phyloP scores from a whole-genome alignment of 2,113 vertebrate genomes.

The Meleagris gallopavo region DNA sequence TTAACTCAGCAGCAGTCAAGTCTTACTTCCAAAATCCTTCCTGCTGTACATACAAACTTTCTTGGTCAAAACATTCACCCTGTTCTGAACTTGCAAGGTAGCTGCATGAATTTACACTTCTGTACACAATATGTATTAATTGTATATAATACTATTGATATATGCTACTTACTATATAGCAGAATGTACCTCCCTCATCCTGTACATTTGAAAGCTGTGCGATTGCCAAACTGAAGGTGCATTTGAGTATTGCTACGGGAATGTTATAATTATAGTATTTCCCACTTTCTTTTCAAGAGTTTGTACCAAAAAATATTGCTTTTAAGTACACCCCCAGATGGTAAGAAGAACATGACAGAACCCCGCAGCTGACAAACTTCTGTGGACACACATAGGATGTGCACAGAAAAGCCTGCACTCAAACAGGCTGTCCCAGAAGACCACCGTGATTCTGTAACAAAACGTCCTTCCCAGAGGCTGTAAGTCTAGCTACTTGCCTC shows the following conservation, averaged over 20 bases:
- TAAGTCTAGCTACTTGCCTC: not conserved
- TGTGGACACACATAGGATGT: rapidly evolving
- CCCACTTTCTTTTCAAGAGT: not conserved
- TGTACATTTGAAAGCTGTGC: not conserved
- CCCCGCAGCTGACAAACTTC: not conserved
- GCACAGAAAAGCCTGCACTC: not conserved
- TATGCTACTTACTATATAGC: rapidly evolving
- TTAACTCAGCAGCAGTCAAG: not conserved
- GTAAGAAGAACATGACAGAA: not conserved
- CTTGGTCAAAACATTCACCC: not conserved
- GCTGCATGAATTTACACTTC: not conserved
- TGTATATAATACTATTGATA: not conserved
- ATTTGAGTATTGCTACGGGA: not conserved
- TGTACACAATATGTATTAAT: not conserved
- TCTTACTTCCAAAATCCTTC: not conserved
- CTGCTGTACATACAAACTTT: not conserved
- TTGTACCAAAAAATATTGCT: not conserved
- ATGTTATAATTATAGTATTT: not conserved
- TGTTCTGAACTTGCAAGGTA: not conserved
- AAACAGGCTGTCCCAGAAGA: not conserved
- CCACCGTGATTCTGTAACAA: slow-evolving; percentile 9
- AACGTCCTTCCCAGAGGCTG: not conserved
- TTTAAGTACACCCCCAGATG: not conserved
- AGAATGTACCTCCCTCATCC: not conserved
- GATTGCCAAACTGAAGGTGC: not conserved